Conservation (phyloP, 1,140 invertebrate species). For the Cyphomyrmex costatus region DNA sequence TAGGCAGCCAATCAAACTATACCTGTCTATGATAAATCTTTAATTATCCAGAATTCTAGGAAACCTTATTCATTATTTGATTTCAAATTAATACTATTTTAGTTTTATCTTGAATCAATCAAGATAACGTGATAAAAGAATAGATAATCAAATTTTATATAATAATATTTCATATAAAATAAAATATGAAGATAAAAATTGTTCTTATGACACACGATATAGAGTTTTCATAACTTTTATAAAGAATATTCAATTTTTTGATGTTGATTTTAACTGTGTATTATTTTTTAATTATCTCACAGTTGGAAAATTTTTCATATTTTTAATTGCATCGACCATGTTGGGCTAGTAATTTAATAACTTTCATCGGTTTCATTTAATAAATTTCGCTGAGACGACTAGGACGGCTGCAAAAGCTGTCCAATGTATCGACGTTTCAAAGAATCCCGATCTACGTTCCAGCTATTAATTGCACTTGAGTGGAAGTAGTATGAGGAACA, state of each 20-base stretch:
- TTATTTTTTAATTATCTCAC: slow-evolving; percentile 51
- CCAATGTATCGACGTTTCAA: slow-evolving; percentile 22
- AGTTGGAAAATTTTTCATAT: slow-evolving; percentile 3
- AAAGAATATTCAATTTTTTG: slow-evolving; percentile 5
- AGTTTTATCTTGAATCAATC: neutral
- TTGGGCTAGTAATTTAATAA: slow-evolving; percentile 11
- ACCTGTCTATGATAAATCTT: no score
- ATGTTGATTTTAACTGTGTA: neutral
- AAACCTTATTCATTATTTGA: neutral
- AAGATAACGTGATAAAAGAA: neutral
- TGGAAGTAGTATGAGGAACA: neutral
- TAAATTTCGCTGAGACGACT: slow-evolving; percentile 12
- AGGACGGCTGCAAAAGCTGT: slow-evolving; percentile 8
- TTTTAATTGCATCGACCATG: neutral
- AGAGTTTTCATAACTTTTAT: neutral
- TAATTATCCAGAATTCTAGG: no score
- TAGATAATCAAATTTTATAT: neutral
- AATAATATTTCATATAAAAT: neutral
- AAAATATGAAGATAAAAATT: neutral
- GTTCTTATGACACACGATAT: no score
- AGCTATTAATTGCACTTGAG: slow-evolving; percentile 30
- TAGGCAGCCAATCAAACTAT: no score
- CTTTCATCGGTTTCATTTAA: slow-evolving; percentile 42
- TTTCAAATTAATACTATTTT: neutral
- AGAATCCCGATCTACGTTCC: slow-evolving; percentile 40